These are phyloP conservation scores for Zoanthus sociatus DNA, from an alignment of 92 coral and sea anemone species.

Conservation along the genomic window DNA sequence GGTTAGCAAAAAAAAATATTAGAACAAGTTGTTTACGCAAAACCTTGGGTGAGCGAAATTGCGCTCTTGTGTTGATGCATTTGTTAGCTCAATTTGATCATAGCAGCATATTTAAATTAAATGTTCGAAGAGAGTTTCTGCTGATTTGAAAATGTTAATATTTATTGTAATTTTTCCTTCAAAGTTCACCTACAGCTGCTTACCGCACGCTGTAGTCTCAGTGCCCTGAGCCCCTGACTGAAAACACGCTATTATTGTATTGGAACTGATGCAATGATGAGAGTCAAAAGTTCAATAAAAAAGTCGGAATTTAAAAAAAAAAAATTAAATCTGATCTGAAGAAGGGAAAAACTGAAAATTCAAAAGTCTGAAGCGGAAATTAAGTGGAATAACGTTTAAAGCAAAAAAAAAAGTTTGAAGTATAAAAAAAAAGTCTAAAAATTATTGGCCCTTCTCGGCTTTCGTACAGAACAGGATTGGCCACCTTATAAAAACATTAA, in stretches of 20 bases:
- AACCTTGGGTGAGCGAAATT: neutral
- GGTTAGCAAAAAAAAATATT: neutral
- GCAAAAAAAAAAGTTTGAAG: too few relatives aligned
- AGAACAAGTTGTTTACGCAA: too few relatives aligned
- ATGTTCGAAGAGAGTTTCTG: neutral
- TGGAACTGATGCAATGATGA: slow-evolving; percentile 10
- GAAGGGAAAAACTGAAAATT: too few relatives aligned
- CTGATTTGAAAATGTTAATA: neutral
- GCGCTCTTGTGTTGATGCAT: neutral
- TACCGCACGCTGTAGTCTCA: neutral
- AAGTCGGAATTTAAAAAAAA: neutral
- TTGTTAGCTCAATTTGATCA: neutral
- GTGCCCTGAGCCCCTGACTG: neutral
- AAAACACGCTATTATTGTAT: neutral
- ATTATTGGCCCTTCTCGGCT: too few relatives aligned
- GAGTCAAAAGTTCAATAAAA: neutral
- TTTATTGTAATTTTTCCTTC: slow-evolving; percentile 2
- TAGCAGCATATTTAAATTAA: too few relatives aligned
- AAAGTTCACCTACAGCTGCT: neutral
- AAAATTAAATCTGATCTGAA: too few relatives aligned
- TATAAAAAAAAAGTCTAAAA: too few relatives aligned
- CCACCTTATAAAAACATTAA: too few relatives aligned
- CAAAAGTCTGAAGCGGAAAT: neutral
- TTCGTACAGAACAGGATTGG: too few relatives aligned
- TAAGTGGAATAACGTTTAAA: too few relatives aligned